phyloP scores from a whole-genome alignment of 2,797 vertebrate genomes.

The Argentina silus region DNA sequence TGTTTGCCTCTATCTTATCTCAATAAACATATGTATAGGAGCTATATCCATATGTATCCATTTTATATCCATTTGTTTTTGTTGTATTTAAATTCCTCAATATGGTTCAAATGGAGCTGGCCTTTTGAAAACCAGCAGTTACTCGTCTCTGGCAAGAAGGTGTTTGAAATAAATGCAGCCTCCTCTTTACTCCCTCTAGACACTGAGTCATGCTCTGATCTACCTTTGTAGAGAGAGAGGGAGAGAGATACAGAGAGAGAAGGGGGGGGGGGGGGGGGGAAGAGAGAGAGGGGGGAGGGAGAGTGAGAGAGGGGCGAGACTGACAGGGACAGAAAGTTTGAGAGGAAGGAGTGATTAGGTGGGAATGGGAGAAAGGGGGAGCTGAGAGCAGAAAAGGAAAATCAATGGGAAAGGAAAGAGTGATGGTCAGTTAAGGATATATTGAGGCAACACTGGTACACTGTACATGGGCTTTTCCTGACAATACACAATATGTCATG shows the following conservation, averaged over 20 bases:
- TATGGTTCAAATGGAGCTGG: background rate
- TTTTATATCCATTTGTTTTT: background rate
- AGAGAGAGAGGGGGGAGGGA: conserved; percentile 9
- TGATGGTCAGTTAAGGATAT: conserved; percentile 54
- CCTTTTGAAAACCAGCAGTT: background rate
- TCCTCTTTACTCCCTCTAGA: conserved; percentile 4
- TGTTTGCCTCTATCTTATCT: no score
- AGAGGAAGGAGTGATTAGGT: conserved; percentile 25
- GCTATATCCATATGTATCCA: no score
- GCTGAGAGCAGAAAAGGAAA: conserved; percentile 40
- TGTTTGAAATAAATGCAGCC: conserved; percentile 34
- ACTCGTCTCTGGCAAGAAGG: conserved; percentile 20
- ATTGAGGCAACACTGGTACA: conserved; percentile 10
- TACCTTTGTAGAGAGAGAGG: conserved; percentile 24
- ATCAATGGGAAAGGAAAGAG: conserved; percentile 47
- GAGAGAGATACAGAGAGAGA: conserved; percentile 12
- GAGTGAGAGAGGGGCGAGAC: background rate
- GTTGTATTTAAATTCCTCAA: background rate
- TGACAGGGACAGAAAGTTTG: background rate
- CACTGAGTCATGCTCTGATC: conserved; percentile 32
- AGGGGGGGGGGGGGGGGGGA: conserved; percentile 4
- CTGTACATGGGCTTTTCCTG: conserved; percentile 6
- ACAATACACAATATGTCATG: background rate
- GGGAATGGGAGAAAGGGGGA: conserved; percentile 16
- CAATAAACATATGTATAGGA: no score